Conservation (phyloP, 2,888 invertebrate genomes). For the Parnassius glacialis region DNA sequence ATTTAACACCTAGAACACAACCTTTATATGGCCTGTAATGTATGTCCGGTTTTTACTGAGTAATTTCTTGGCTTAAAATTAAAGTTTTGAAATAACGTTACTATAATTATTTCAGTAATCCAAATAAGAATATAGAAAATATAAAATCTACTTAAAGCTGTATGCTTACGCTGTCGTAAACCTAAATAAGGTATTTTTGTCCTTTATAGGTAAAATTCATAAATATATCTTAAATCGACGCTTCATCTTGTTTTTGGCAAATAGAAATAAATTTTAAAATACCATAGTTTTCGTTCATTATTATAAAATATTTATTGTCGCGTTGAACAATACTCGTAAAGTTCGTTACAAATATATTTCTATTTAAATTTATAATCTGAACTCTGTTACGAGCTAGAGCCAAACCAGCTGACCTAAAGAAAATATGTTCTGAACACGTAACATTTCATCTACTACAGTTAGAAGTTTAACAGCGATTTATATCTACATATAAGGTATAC, state of each 20-base stretch:
- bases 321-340: conserved; percentile 49
- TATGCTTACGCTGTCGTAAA: conserved; percentile 10
- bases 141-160: too few relatives aligned
- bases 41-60: neutral
- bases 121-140: too few relatives aligned
- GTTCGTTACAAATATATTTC: conserved; percentile 34
- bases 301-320: conserved; percentile 61
- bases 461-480: conserved; percentile 56
- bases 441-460: conserved; percentile 45
- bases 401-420: conserved; percentile 52
- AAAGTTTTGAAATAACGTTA: too few relatives aligned
- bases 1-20: conserved; percentile 57
- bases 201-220: conserved; percentile 5
- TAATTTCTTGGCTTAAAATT: too few relatives aligned
- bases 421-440: conserved; percentile 72
- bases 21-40: conserved; percentile 52
- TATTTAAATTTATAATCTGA: conserved; percentile 20
- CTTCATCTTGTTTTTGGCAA: neutral
- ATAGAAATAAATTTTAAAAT: conserved; percentile 39
- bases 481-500: conserved; percentile 60
- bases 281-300: conserved; percentile 32
- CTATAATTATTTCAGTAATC: too few relatives aligned
- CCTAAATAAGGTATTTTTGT: neutral
- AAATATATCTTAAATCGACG: conserved; percentile 9
- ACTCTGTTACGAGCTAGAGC: conserved; percentile 34